These are phyloP conservation scores for Euwallacea similis DNA, from an alignment of 1,140 invertebrate species.

Conservation along the genomic window DNA sequence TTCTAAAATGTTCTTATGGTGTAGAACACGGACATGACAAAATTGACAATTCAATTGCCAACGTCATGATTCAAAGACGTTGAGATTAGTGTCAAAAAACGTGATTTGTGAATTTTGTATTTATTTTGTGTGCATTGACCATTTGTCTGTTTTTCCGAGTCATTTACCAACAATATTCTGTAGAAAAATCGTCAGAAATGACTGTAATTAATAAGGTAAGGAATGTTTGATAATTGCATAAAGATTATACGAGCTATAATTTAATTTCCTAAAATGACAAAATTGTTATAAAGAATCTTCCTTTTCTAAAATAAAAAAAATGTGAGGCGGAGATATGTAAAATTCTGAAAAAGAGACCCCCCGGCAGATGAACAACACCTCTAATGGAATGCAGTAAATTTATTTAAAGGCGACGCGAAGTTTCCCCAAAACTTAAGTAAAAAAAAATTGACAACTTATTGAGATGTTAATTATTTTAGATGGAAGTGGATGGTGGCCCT, in stretches of 20 bases:
- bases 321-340: neutral
- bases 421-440: constrained; percentile 5
- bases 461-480: constrained; percentile 60
- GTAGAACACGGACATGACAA: too few relatives aligned
- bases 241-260: neutral
- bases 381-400: neutral
- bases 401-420: constrained; percentile 22
- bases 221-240: too few relatives aligned
- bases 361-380: neutral
- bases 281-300: neutral
- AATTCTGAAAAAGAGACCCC: constrained; percentile 8
- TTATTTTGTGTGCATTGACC: neutral
- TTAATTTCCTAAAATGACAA: neutral
- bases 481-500: constrained; percentile 79
- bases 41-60: too few relatives aligned
- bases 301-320: neutral
- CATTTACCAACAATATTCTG: neutral
- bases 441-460: constrained; percentile 22
- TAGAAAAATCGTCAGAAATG: constrained; percentile 30
- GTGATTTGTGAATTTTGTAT: constrained; percentile 37
- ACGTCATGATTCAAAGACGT: neutral
- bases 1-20: too few relatives aligned
- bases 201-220: constrained; percentile 50
- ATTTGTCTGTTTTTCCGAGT: neutral
- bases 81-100: constrained; percentile 37